Evolutionary conservation across 2,888 invertebrate genomes (phyloP).

Genomic region (Tethea ocularis): DNA sequence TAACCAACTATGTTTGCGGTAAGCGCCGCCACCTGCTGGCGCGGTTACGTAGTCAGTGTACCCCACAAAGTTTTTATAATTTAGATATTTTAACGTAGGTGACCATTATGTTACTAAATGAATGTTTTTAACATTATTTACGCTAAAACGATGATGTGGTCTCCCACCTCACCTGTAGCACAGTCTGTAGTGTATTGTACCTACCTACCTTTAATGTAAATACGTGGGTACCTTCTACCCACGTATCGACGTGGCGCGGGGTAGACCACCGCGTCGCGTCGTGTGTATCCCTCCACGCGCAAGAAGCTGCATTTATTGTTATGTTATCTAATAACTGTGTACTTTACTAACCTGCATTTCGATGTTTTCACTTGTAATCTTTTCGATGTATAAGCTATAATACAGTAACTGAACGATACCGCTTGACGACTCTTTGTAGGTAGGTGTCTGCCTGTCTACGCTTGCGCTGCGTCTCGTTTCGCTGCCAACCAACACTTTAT

Average conservation of each 20-base stretch:
- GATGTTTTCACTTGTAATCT: slow-evolving; percentile 1
- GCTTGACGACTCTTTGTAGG: neutral
- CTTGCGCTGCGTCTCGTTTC: neutral
- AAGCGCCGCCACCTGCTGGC: neutral
- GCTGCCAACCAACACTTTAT: slow-evolving; percentile 15
- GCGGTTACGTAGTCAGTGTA: too few species aligned
- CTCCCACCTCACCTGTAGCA: neutral
- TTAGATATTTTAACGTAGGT: neutral
- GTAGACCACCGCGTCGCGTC: neutral
- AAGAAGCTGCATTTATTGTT: neutral
- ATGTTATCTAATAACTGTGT: neutral
- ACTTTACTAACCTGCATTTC: neutral
- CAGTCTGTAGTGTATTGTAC: neutral
- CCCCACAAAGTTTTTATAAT: too few species aligned
- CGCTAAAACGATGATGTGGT: neutral
- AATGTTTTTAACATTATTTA: neutral
- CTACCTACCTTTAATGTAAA: neutral
- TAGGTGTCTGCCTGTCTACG: neutral
- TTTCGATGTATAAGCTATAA: neutral
- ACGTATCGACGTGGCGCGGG: neutral
- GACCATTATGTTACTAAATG: neutral
- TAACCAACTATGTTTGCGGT: neutral
- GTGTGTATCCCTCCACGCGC: neutral
- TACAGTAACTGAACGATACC: neutral
- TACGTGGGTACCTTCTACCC: neutral